These are phyloP conservation scores for Corvus cornix DNA, from an alignment of 2,113 vertebrate genomes.

Conservation along the genomic window DNA sequence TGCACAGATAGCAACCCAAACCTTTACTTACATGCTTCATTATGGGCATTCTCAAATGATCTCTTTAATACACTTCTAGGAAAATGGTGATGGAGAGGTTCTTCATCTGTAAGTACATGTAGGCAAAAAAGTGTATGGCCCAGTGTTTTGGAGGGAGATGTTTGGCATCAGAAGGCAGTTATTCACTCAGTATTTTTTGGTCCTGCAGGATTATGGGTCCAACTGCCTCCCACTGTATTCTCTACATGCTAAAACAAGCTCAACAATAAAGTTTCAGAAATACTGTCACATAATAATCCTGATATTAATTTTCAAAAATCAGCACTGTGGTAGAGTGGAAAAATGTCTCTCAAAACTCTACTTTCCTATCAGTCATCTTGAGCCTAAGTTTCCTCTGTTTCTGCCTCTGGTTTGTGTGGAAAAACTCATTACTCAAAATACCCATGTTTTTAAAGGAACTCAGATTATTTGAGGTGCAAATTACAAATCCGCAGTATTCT, in stretches of 20 bases:
- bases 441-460: neutral
- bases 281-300: neutral
- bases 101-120: neutral
- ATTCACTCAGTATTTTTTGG: neutral
- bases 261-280: neutral
- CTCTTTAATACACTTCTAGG: neutral
- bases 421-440: neutral
- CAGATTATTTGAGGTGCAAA: neutral
- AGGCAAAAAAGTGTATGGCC: neutral
- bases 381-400: neutral
- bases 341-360: neutral
- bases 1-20: neutral
- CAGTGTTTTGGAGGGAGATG: neutral
- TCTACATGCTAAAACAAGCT: neutral
- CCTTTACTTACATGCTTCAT: neutral
- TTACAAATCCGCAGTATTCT: neutral
- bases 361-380: neutral
- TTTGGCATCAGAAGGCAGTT: neutral
- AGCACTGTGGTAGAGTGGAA: neutral
- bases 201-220: neutral
- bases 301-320: neutral
- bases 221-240: neutral
- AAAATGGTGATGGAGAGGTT: neutral
- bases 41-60: neutral
- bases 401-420: neutral